Conservation (phyloP, 2,888 invertebrate genomes). For the Agrotis exclamationis region DNA sequence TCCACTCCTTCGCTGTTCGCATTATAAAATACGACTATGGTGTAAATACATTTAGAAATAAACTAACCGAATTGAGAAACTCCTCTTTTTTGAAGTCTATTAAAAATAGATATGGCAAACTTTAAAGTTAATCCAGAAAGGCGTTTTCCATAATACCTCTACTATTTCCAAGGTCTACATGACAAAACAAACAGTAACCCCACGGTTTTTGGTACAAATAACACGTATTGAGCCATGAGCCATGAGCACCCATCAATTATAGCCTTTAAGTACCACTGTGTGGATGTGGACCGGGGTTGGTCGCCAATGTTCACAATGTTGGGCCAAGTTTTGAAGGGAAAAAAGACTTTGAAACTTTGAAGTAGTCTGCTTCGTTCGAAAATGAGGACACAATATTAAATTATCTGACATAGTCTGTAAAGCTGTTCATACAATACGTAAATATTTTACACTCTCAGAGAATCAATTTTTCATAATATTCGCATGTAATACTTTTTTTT, state of each 20-base stretch:
- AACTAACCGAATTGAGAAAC: no score
- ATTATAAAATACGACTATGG: no score
- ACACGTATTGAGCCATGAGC: conserved; percentile 48
- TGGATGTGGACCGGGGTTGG: conserved; percentile 3
- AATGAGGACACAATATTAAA: no score
- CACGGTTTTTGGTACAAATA: conserved; percentile 49
- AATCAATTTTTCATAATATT: no score
- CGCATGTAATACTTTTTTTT: no score
- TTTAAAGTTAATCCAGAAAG: background rate
- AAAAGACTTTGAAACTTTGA: background rate
- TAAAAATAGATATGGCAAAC: background rate
- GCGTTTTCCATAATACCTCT: conserved; percentile 15
- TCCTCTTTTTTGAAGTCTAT: no score
- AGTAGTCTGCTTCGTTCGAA: no score
- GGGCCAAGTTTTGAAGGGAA: background rate
- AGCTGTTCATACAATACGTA: no score
- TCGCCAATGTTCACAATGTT: conserved; percentile 16
- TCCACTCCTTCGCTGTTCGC: no score
- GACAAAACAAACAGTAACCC: conserved; percentile 64
- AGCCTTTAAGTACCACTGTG: conserved; percentile 1
- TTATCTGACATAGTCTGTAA: no score
- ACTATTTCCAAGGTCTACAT: background rate
- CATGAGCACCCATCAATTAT: conserved; percentile 50
- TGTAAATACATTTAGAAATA: no score
- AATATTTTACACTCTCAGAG: no score